These are phyloP conservation scores for Diprion similis DNA, from an alignment of 1,140 invertebrate genomes.

Conservation along the genomic window DNA sequence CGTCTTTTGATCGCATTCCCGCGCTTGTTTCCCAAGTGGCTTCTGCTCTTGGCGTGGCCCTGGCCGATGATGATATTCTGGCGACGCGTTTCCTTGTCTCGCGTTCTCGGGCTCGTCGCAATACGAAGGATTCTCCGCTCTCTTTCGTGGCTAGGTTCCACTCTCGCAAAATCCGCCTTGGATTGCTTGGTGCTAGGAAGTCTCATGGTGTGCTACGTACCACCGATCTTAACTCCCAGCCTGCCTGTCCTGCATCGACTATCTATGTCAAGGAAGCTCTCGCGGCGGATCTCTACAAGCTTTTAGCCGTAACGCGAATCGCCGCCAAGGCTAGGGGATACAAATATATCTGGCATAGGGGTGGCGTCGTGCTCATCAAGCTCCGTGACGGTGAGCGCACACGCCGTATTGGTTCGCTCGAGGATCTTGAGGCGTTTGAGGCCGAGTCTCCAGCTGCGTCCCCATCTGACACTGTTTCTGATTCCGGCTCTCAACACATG, in stretches of 20 bases:
- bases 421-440: background rate
- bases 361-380: background rate
- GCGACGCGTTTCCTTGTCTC: background rate
- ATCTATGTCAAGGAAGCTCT: slow-evolving; percentile 9
- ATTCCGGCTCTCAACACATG: background rate
- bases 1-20: background rate
- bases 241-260: background rate
- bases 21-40: background rate
- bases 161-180: background rate
- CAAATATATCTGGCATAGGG: too few species aligned
- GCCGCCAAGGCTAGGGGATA: background rate
- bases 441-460: background rate
- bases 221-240: background rate
- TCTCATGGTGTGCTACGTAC: background rate
- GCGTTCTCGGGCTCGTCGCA: background rate
- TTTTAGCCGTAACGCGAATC: background rate
- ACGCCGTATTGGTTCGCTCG: background rate
- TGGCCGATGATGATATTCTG: background rate
- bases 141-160: too few species aligned
- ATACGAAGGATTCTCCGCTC: background rate
- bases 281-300: background rate
- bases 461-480: background rate
- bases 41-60: background rate
- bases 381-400: background rate
- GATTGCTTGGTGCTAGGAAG: background rate